Percentiles rank a stretch among this genome's conserved stretches.
Evolutionary conservation across 2,113 vertebrate genomes (phyloP).

Genomic region (Sylvia atricapilla): DNA sequence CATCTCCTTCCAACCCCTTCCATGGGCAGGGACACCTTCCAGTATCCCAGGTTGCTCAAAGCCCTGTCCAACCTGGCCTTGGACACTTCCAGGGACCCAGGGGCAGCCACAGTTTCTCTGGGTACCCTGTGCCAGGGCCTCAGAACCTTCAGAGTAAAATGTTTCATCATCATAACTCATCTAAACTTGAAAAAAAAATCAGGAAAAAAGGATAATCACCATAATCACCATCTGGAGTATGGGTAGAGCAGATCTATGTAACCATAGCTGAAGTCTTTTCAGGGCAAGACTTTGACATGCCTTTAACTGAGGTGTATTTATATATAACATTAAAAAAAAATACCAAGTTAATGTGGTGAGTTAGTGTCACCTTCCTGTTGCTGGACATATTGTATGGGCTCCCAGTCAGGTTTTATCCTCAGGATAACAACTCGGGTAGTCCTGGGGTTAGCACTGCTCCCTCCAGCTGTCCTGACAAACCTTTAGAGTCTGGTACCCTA

Average conservation of each 20-base stretch:
- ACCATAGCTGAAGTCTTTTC: not conserved
- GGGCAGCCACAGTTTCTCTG: not conserved
- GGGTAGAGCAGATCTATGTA: not conserved
- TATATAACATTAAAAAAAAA: not conserved
- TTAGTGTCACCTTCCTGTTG: not conserved
- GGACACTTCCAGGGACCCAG: not conserved
- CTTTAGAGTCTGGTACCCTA: not conserved
- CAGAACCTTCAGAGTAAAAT: rapidly evolving
- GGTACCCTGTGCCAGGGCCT: rapidly evolving
- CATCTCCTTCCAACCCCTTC: not conserved
- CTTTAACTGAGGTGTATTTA: not conserved
- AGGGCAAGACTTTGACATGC: not conserved
- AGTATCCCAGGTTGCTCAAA: rapidly evolving
- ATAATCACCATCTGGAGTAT: not conserved
- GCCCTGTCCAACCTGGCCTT: rapidly evolving
- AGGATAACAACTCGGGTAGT: not conserved
- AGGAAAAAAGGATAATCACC: not conserved
- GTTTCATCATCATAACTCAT: not conserved
- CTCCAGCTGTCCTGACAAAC: not conserved
- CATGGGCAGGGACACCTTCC: not conserved
- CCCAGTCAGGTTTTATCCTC: not conserved
- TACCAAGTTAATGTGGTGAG: rapidly evolving
- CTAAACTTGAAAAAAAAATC: not conserved
- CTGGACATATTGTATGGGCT: not conserved
- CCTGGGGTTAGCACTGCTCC: not conserved